Percentiles rank a stretch among this genome's conserved stretches.
Evolutionary conservation across 1,140 invertebrate genomes (phyloP).

Genomic region (Nomia melanderi): DNA sequence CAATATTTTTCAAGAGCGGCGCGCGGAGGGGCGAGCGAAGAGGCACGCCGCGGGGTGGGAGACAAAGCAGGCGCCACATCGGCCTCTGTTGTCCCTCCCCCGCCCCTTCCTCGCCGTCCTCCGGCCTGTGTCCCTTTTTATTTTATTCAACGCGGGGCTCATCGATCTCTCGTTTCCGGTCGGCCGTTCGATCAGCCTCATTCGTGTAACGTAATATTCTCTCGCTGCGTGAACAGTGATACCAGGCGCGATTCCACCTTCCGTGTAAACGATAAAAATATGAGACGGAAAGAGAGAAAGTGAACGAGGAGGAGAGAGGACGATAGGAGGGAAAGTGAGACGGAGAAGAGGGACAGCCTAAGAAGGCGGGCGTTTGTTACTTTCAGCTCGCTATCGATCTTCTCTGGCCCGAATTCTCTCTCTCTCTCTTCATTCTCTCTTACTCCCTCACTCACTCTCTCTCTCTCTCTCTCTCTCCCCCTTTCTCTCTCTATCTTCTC

Average conservation of each 20-base stretch:
- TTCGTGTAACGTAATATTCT: slow-evolving; percentile 19
- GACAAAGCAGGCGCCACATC: neutral
- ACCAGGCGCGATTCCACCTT: neutral
- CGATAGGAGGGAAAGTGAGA: too few species aligned
- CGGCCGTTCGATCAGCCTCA: slow-evolving; percentile 4
- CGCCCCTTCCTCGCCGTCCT: too few species aligned
- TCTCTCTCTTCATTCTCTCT: neutral
- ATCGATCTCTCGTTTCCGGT: slow-evolving; percentile 1
- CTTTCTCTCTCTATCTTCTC: too few species aligned
- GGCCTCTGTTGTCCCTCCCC: neutral
- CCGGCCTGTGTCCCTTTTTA: neutral
- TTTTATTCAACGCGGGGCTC: neutral
- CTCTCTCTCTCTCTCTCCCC: neutral
- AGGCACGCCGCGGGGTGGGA: too few species aligned
- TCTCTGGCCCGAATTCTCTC: slow-evolving; percentile 26
- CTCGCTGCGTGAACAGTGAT: slow-evolving; percentile 8
- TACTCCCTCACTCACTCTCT: neutral
- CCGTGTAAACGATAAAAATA: slow-evolving; percentile 46
- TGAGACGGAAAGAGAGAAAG: neutral
- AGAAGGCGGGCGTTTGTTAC: slow-evolving; percentile 37
- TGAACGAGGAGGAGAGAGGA: too few species aligned
- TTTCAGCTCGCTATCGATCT: slow-evolving; percentile 36
- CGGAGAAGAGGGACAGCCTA: neutral
- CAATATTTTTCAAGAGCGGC: neutral
- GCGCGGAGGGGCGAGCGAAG: too few species aligned